Evolutionary conservation across 2,888 invertebrate species (phyloP).

Genomic region (Fragum whitleyi): DNA sequence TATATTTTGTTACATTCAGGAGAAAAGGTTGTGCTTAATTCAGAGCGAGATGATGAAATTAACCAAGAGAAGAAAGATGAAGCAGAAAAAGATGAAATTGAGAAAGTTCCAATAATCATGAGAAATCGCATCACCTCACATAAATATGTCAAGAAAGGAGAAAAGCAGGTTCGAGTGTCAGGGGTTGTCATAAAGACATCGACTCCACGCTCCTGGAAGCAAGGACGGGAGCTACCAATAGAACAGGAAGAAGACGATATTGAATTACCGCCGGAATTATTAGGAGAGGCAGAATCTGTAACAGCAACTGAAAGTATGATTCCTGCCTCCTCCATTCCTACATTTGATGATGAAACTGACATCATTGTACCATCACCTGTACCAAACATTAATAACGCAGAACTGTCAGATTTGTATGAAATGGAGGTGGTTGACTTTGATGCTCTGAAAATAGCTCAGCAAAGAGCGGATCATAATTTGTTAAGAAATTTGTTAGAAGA

Average conservation of each 20-base stretch:
- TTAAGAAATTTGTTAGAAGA: slow-evolving; percentile 37
- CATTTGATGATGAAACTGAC: background rate
- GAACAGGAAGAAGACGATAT: slow-evolving; percentile 11
- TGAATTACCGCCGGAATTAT: background rate
- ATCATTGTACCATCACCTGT: slow-evolving; percentile 13
- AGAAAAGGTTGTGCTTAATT: slow-evolving; percentile 2
- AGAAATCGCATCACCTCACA: slow-evolving; percentile 17
- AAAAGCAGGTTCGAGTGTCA: slow-evolving; percentile 2
- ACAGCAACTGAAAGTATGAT: background rate
- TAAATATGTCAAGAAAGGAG: slow-evolving; percentile 13
- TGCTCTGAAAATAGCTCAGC: background rate
- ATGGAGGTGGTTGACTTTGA: slow-evolving; percentile 23
- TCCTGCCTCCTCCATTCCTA: background rate
- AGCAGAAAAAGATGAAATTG: background rate
- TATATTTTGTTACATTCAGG: too few relatives aligned
- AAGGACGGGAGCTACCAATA: background rate
- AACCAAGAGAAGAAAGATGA: background rate
- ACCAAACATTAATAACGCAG: background rate
- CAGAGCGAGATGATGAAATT: slow-evolving; percentile 13
- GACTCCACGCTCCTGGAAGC: slow-evolving; percentile 10
- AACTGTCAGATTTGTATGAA: slow-evolving; percentile 3
- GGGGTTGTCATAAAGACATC: background rate
- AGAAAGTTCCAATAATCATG: slow-evolving; percentile 4
- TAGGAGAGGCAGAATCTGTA: background rate
- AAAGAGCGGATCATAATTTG: slow-evolving; percentile 35